phyloP scores from a whole-genome alignment of 2,797 vertebrate species.

The Parauchenoglanis punctatus region DNA sequence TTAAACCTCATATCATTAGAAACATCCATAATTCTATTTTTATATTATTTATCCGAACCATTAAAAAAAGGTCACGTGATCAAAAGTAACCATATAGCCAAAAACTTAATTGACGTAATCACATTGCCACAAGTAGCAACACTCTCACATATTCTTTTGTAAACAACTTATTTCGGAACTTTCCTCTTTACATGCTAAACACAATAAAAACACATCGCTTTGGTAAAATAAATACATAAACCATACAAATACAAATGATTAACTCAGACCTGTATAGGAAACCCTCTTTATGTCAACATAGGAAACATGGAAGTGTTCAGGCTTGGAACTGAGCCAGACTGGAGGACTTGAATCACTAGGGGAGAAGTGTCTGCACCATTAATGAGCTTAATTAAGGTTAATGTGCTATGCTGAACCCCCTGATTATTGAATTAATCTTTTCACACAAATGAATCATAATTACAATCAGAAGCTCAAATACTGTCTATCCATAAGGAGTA shows the following conservation, averaged over 20 bases:
- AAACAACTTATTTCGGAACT: not conserved
- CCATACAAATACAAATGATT: not conserved
- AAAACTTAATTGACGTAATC: not conserved
- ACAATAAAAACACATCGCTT: not conserved
- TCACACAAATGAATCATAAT: constrained; percentile 90
- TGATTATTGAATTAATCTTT: constrained; percentile 95
- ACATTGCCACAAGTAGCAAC: not conserved
- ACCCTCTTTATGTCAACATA: not conserved
- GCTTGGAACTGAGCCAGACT: constrained; percentile 42
- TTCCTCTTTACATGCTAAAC: not conserved
- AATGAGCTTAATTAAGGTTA: constrained; percentile 96
- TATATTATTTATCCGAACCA: not conserved
- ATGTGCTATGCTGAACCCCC: constrained; percentile 84
- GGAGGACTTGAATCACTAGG: constrained; percentile 40
- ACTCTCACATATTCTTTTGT: not conserved
- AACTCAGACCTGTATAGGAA: not conserved
- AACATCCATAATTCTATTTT: not conserved
- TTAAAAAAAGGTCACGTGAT: not conserved
- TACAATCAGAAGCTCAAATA: constrained; percentile 86
- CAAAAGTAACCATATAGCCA: not conserved
- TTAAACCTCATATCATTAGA: not conserved
- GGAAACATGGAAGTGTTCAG: constrained; percentile 4
- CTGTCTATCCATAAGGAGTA: constrained; percentile 61
- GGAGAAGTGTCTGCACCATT: constrained; percentile 57
- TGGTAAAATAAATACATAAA: not conserved